Evolutionary conservation across 2,888 invertebrate genomes (phyloP).

Genomic region (Spialia ferax): DNA sequence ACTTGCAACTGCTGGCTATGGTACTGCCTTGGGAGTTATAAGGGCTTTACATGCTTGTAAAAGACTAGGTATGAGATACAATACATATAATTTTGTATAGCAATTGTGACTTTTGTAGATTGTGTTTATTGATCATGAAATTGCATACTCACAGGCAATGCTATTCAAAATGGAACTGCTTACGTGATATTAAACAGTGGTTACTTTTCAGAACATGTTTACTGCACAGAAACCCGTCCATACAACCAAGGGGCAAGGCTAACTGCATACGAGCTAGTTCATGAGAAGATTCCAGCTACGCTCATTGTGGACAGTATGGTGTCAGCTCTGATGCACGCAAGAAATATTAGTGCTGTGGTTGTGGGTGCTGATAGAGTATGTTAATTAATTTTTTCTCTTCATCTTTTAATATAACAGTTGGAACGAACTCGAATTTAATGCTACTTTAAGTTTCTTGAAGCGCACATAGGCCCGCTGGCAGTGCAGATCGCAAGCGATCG

Average conservation of each 20-base stretch:
- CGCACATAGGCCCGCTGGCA: too few relatives aligned
- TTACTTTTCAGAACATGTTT: conserved; percentile 91
- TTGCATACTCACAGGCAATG: too few relatives aligned
- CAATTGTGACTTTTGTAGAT: too few relatives aligned
- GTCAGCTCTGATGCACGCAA: conserved; percentile 94
- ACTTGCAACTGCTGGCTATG: conserved; percentile 98
- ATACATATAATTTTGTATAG: not conserved
- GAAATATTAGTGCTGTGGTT: conserved; percentile 96
- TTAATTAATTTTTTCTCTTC: not conserved
- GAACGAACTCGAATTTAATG: too few relatives aligned
- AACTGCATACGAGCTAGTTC: conserved; percentile 97
- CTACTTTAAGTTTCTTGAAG: too few relatives aligned
- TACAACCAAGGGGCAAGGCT: conserved; percentile 99
- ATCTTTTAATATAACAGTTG: not conserved
- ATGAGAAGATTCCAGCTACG: conserved; percentile 96
- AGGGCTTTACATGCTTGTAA: conserved; percentile 91
- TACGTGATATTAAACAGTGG: not conserved
- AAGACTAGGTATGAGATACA: conserved; percentile 88
- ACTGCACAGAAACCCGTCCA: conserved; percentile 98
- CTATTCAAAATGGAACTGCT: too few relatives aligned
- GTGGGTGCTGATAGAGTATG: conserved; percentile 98
- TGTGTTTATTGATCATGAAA: not conserved
- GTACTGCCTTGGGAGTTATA: conserved; percentile 98
- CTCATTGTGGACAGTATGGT: conserved; percentile 98
- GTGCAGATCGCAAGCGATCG: too few relatives aligned